Conservation (phyloP, 2,113 vertebrate species). For the Grus americana region DNA sequence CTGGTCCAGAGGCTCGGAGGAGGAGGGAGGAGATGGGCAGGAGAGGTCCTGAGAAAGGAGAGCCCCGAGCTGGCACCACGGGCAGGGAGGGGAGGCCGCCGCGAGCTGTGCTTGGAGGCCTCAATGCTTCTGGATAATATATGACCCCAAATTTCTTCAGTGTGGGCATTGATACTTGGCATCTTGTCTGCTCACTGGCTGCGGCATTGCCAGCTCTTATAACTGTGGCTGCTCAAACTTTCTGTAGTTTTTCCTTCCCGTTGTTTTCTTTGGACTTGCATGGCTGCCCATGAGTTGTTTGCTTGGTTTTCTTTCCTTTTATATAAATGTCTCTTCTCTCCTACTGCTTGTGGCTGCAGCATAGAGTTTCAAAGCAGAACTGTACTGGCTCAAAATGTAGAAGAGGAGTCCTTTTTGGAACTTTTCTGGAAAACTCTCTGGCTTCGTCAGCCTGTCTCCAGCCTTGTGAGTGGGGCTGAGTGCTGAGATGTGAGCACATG, state of each 20-base stretch:
- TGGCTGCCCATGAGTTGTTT: background rate
- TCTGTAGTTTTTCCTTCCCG: background rate
- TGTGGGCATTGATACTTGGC: no score
- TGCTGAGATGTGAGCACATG: background rate
- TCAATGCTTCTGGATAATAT: background rate
- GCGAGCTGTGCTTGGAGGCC: background rate
- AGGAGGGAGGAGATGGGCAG: background rate
- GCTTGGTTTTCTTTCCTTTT: background rate
- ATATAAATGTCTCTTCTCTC: background rate
- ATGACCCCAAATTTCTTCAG: background rate
- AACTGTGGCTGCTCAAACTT: background rate
- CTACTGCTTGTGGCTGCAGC: background rate
- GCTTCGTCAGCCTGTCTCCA: background rate
- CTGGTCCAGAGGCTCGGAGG: background rate
- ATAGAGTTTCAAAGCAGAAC: background rate
- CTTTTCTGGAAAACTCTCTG: background rate
- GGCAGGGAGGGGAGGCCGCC: background rate
- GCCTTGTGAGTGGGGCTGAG: background rate
- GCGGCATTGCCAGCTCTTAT: background rate
- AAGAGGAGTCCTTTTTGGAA: background rate
- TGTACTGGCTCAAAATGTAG: background rate
- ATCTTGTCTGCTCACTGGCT: background rate
- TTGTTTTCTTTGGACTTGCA: background rate
- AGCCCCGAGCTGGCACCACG: background rate
- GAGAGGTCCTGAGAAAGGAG: background rate